Evolutionary conservation across 1,140 invertebrate genomes (phyloP), one percentile per base, ranked within the genome.

Genomic region (Oncopeltus fasciatus): DNA sequence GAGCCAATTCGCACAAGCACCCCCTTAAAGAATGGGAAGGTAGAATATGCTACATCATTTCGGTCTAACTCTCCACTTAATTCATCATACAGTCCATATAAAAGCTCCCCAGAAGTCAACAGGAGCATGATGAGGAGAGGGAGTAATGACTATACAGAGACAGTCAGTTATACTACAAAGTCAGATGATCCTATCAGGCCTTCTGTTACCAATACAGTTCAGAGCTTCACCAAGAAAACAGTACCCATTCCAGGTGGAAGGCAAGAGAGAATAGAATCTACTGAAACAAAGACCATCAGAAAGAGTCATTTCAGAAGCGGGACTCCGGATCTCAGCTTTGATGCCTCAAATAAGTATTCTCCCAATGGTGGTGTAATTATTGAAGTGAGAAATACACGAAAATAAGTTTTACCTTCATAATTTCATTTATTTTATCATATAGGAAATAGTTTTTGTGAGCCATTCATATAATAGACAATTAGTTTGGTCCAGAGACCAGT

Each of bases 101-200:
- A 68, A 71, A 64, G 71, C 71, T 56, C 70, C 69, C 64, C 63
- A 11, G 53, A 63, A n/a, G 46, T 59, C 16, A 68, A 67, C 57
- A 44, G 66, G 24, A 73, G 70, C 70, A 71, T 77, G 68, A 68
- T 75, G 61, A 70, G 81, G 26, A 72, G 80, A 63, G 80, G 81
- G 44, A 83, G 80, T 68, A 83, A 80, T 67, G 83, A 84, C 59
- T 86, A 81, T 68, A 81, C 81, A 1, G 83, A 85, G 70, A 84
- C 82, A 0, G 82, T 83, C 64, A 75, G 81, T 61, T 83, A 83
- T 65, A 81, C 79, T 1, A 82, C 82, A 11, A 75, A 78, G 59
- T 81, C 80, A 4, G 81, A 82, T 61, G 80, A 84, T 69, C 81
- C 82, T 0, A 71, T 76, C 18, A 71, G 80, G 65, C 82, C 82